Evolutionary conservation across 1,140 invertebrate genomes (phyloP).

Genomic region (Philotrypesis tridentata): DNA sequence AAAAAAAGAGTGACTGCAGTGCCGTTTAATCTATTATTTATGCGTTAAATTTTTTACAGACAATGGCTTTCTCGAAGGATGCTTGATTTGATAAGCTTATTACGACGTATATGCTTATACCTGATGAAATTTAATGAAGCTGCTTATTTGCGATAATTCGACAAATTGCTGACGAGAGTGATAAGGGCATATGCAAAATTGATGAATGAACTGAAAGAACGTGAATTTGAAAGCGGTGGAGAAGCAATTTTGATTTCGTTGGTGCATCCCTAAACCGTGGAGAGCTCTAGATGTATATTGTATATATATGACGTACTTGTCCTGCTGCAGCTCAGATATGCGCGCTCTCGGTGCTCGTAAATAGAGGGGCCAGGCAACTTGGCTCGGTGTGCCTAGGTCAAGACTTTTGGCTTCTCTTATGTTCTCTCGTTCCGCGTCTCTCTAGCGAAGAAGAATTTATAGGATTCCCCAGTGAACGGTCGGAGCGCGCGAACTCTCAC

Average conservation of each 20-base stretch:
- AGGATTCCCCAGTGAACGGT: conserved; percentile 57
- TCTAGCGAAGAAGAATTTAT: conserved; percentile 53
- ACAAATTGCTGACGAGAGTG: no score
- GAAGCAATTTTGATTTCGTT: background rate
- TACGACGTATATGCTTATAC: no score
- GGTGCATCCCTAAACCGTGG: no score
- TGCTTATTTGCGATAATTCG: no score
- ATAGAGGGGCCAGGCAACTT: conserved; percentile 3
- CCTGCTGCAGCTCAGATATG: conserved; percentile 4
- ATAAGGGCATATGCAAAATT: no score
- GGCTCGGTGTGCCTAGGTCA: conserved; percentile 49
- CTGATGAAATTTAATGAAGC: no score
- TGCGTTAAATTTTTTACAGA: conserved; percentile 25
- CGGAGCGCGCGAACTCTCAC: conserved; percentile 31
- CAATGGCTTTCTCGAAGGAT: background rate
- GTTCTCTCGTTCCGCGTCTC: background rate
- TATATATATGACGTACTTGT: no score
- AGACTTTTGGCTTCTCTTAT: conserved; percentile 48
- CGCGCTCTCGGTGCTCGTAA: background rate
- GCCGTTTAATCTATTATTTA: conserved; percentile 33
- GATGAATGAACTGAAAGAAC: no score
- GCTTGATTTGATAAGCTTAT: background rate
- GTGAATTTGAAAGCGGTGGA: no score
- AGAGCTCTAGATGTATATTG: background rate
- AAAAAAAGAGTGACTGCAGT: background rate